Evolutionary conservation across 2,113 vertebrate species (phyloP).

Genomic region (Heliornis fulica): DNA sequence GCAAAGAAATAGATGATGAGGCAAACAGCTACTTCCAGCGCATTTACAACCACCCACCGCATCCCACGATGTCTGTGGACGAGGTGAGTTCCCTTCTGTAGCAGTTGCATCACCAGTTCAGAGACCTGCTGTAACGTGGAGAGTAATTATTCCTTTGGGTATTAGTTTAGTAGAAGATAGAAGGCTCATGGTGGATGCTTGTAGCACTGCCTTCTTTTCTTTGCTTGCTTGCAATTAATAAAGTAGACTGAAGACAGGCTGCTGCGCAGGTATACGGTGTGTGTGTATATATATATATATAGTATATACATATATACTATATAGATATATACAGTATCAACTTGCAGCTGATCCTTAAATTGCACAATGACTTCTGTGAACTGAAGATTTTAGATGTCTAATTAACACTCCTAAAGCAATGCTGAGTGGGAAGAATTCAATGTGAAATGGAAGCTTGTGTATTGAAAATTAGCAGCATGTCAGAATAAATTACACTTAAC

Average conservation of each 20-base stretch:
- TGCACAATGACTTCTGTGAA: not conserved
- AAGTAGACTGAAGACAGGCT: too few relatives aligned
- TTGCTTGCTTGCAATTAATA: not conserved
- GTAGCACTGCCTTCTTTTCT: not conserved
- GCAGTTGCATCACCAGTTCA: not conserved
- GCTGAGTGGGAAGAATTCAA: not conserved
- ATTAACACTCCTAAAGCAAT: not conserved
- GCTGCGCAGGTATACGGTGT: too few relatives aligned
- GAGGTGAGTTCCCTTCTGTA: slow-evolving; percentile 79
- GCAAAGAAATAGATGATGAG: slow-evolving; percentile 99
- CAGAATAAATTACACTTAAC: too few relatives aligned
- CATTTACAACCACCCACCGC: slow-evolving; percentile 98
- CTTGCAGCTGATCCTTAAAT: not conserved
- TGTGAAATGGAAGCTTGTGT: not conserved
- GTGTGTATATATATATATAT: too few relatives aligned
- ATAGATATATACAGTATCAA: too few relatives aligned
- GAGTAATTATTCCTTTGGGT: not conserved
- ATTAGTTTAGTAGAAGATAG: not conserved
- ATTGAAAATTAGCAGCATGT: too few relatives aligned
- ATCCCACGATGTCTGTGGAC: slow-evolving; percentile 99
- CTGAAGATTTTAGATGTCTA: not conserved
- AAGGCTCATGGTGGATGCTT: not conserved
- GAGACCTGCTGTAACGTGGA: not conserved
- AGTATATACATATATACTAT: too few relatives aligned
- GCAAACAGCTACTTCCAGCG: slow-evolving; percentile 99